A percentile compares a stretch with the other conserved stretches of the same genome.
These are phyloP conservation scores for Chalcis sispes DNA, from an alignment of 2,888 invertebrate species.

Conservation along the genomic window DNA sequence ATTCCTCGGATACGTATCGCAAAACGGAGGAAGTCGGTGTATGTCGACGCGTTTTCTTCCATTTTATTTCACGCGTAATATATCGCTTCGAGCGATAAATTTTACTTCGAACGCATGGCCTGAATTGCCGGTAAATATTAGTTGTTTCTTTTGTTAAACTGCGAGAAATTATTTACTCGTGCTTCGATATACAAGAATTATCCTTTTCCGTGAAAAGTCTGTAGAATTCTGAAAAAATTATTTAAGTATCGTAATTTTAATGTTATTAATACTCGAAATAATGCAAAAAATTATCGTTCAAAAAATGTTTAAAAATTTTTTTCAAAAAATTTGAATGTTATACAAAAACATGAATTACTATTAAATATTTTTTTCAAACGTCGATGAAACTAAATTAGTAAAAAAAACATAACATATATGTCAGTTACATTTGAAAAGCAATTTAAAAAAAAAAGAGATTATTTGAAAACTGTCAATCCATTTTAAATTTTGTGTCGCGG, in stretches of 20 bases:
- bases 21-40: neutral
- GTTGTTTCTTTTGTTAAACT: neutral
- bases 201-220: no score
- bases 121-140: neutral
- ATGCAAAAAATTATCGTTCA: no score
- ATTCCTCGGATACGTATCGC: neutral
- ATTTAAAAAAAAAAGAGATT: no score
- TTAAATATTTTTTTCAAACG: neutral
- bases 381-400: no score
- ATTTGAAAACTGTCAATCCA: no score
- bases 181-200: no score
- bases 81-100: neutral
- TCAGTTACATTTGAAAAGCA: no score
- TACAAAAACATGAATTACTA: neutral
- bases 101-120: neutral
- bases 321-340: neutral
- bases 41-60: neutral
- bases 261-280: neutral
- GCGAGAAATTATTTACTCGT: no score
- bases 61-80: slow-evolving; percentile 25
- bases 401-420: no score
- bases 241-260: no score
- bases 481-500: neutral
- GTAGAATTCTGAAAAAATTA: no score
- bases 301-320: no score